A percentile compares a stretch with the other conserved stretches of the same genome.
phyloP scores from a whole-genome alignment of 2,797 vertebrate species.

The Gallinago nigripennis region DNA sequence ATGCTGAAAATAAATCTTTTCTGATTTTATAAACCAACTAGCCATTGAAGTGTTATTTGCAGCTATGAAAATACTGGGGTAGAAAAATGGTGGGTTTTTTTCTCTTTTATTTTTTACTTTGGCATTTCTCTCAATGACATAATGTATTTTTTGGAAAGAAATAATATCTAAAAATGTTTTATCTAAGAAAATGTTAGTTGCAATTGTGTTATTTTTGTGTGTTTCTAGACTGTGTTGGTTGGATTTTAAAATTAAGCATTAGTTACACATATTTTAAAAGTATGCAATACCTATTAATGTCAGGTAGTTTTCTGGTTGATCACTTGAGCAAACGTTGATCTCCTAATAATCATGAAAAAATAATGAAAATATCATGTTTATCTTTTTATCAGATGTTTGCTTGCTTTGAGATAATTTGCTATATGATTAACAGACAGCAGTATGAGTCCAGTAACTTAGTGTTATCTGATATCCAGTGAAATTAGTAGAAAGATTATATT shows the following conservation, averaged over 20 bases:
- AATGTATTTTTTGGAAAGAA: background rate
- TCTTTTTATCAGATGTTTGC: background rate
- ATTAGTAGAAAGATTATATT: background rate
- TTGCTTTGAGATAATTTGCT: background rate
- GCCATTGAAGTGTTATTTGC: background rate
- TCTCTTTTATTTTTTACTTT: background rate
- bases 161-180: background rate
- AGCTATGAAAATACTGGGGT: background rate
- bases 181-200: background rate
- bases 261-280: background rate
- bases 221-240: background rate
- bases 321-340: background rate
- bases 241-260: background rate
- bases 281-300: background rate
- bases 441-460: background rate
- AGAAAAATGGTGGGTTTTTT: background rate
- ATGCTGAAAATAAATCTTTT: background rate
- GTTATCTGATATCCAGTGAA: background rate
- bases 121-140: background rate
- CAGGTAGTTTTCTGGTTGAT: background rate
- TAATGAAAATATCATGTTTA: background rate
- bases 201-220: background rate
- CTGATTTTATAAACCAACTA: background rate
- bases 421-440: background rate
- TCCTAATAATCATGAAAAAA: background rate